These are phyloP conservation scores for Vombatus ursinus DNA, from an alignment of 2,113 vertebrate genomes.

Conservation along the genomic window DNA sequence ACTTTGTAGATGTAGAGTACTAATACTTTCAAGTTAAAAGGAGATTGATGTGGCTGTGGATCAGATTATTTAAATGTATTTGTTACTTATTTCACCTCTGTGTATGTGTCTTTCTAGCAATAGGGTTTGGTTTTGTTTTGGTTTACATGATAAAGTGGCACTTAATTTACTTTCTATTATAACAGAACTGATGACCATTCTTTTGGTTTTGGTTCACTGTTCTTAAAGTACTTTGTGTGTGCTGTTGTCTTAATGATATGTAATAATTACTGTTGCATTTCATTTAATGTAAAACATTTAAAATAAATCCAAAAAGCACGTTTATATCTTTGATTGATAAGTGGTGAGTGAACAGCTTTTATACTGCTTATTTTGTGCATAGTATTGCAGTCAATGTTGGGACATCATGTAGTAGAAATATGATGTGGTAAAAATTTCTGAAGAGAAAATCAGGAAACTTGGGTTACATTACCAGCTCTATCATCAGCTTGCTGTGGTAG, in stretches of 20 bases:
- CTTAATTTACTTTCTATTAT: conserved; percentile 68
- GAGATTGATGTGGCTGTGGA: conserved; percentile 62
- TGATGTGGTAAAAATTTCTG: neutral
- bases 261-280: conserved; percentile 71
- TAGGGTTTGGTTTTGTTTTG: conserved; percentile 65
- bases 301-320: conserved; percentile 79
- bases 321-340: conserved; percentile 1
- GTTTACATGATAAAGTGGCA: conserved; percentile 74
- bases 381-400: neutral
- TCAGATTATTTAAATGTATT: conserved; percentile 67
- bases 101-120: conserved; percentile 73
- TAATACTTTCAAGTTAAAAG: conserved; percentile 55
- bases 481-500: neutral
- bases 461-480: neutral
- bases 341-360: neutral
- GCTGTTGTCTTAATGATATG: conserved; percentile 72
- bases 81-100: conserved; percentile 67
- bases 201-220: conserved; percentile 38
- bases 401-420: neutral
- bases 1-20: conserved; percentile 70
- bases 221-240: conserved; percentile 62
- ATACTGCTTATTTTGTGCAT: neutral
- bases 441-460: neutral
- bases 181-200: conserved; percentile 9
- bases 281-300: conserved; percentile 77